phyloP scores from a whole-genome alignment of 2,888 invertebrate genomes.

The Tenodera sinensis region DNA sequence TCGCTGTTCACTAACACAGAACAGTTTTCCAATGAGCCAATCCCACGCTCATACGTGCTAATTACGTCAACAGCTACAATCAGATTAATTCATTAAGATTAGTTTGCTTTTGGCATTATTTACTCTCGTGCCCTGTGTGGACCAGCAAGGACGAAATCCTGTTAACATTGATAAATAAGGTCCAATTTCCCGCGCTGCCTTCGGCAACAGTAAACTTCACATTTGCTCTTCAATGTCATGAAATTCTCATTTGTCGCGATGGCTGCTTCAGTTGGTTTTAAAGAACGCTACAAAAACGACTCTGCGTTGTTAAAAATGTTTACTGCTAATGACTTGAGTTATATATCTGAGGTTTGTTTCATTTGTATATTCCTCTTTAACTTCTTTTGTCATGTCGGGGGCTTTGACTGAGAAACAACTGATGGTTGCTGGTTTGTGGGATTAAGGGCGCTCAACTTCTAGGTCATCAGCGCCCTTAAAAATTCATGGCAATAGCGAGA shows the following conservation, averaged over 20 bases:
- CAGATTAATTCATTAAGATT: background rate
- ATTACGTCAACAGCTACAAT: background rate
- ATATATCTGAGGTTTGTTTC: no score
- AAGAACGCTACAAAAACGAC: no score
- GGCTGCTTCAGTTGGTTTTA: background rate
- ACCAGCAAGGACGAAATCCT: background rate
- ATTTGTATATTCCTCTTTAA: no score
- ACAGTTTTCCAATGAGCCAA: background rate
- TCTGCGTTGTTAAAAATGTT: no score
- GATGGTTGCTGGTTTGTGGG: no score
- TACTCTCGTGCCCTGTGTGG: background rate
- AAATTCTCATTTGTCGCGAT: background rate
- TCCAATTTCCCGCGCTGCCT: background rate
- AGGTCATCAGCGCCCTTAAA: no score
- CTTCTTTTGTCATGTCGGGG: no score
- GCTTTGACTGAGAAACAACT: no score
- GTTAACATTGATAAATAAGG: background rate
- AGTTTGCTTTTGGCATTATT: background rate
- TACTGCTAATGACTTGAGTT: no score
- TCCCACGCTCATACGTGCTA: background rate
- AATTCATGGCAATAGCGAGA: no score
- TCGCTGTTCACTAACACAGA: background rate
- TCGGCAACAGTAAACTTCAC: background rate
- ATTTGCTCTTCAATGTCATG: background rate
- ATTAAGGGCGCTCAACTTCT: no score